phyloP scores from a whole-genome alignment of 2,113 vertebrate genomes.

The Puntigrus tetrazona region DNA sequence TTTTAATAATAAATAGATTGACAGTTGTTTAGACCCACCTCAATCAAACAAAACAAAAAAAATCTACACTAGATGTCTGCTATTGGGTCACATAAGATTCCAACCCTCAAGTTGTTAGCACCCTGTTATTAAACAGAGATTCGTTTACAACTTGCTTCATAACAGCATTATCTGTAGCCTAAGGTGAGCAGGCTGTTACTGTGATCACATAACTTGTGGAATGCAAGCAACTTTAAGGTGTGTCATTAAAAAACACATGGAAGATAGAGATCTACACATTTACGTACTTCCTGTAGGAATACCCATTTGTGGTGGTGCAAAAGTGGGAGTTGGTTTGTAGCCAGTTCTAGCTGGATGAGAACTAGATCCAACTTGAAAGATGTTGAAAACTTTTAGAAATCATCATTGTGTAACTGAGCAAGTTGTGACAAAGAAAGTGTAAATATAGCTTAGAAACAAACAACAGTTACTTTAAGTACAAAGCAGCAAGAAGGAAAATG shows the following conservation, averaged over 20 bases:
- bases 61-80: background rate
- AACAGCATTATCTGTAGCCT: background rate
- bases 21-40: background rate
- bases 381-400: background rate
- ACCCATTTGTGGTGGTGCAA: background rate
- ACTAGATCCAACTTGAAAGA: background rate
- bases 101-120: background rate
- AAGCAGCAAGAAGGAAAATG: background rate
- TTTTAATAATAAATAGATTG: background rate
- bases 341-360: conserved; percentile 5
- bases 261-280: background rate
- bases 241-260: background rate
- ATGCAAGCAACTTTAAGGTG: background rate
- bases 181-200: background rate
- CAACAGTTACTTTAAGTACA: background rate
- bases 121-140: background rate
- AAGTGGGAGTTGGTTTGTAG: background rate
- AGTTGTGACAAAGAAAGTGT: background rate
- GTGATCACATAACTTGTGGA: background rate
- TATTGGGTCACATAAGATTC: background rate
- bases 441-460: background rate
- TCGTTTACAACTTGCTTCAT: background rate
- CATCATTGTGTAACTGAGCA: background rate
- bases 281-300: background rate
- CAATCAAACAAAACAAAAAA: background rate